These are phyloP conservation scores for Bibio marci DNA, from an alignment of 2,888 invertebrate genomes.

Conservation along the genomic window DNA sequence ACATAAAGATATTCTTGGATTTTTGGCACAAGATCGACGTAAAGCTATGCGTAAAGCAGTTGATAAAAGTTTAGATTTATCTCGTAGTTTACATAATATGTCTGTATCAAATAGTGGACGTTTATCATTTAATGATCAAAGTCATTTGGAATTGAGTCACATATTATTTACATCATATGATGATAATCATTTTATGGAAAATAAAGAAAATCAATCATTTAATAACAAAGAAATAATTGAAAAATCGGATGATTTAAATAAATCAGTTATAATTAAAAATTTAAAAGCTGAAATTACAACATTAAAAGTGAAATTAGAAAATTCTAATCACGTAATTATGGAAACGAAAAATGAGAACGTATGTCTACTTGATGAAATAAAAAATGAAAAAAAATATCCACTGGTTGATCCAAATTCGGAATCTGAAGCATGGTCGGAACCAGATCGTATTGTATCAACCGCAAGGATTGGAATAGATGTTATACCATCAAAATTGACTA, in stretches of 20 bases:
- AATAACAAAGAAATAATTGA: not conserved
- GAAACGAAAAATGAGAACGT: constrained; percentile 13
- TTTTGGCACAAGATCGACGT: constrained; percentile 33
- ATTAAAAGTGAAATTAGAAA: constrained; percentile 19
- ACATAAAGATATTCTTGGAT: constrained; percentile 35
- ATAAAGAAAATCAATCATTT: constrained; percentile 8
- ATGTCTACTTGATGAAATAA: not conserved
- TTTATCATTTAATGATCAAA: constrained; percentile 31
- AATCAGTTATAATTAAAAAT: constrained; percentile 14
- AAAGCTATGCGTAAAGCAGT: constrained; percentile 35
- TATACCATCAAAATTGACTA: constrained; percentile 12
- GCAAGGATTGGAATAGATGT: constrained; percentile 57
- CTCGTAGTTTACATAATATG: constrained; percentile 31
- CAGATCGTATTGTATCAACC: constrained; percentile 62
- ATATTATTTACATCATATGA: constrained; percentile 31
- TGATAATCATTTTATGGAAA: constrained; percentile 7
- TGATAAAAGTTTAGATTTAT: constrained; percentile 35
- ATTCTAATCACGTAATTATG: constrained; percentile 13
- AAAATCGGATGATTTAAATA: not conserved
- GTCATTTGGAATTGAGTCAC: constrained; percentile 30
- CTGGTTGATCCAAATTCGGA: constrained; percentile 33
- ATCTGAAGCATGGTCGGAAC: constrained; percentile 77
- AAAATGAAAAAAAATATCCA: not conserved
- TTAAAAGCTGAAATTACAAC: constrained; percentile 20
- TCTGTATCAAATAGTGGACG: constrained; percentile 17